Conservation (phyloP, 2,797 vertebrate species). For the Spondyliosoma cantharus region DNA sequence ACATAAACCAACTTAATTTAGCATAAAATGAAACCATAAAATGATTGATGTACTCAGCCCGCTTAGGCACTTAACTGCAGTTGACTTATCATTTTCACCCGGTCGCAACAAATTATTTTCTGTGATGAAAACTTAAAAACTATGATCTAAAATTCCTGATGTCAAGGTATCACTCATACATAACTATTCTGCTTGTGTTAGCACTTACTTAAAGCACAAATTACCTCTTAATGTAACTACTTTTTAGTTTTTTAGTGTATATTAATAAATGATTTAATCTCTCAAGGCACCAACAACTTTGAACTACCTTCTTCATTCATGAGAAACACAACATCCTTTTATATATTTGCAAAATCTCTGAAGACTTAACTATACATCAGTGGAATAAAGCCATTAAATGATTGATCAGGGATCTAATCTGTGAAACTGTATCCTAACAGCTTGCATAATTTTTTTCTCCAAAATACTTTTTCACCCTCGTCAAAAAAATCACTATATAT, state of each 20-base stretch:
- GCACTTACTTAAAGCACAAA: slow-evolving; percentile 28
- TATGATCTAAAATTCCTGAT: accelerated
- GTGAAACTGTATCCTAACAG: background rate
- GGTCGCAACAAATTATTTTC: background rate
- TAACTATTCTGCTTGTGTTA: background rate
- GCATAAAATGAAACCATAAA: too few relatives aligned
- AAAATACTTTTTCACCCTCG: background rate
- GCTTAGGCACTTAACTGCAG: background rate
- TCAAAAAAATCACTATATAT: background rate
- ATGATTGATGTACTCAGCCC: background rate
- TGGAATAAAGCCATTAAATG: background rate
- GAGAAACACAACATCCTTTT: background rate
- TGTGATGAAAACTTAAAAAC: background rate
- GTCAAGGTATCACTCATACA: background rate
- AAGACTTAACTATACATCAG: background rate
- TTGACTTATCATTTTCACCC: slow-evolving; percentile 1
- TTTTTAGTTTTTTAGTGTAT: background rate
- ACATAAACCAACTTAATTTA: background rate
- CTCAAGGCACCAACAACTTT: slow-evolving; percentile 14
- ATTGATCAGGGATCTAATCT: background rate
- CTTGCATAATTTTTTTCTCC: background rate
- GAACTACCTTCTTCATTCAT: background rate
- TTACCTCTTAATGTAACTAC: background rate
- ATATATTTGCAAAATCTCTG: background rate
- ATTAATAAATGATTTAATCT: background rate